phyloP scores from a whole-genome alignment of 2,113 vertebrate species.

The Ascaphus truei region DNA sequence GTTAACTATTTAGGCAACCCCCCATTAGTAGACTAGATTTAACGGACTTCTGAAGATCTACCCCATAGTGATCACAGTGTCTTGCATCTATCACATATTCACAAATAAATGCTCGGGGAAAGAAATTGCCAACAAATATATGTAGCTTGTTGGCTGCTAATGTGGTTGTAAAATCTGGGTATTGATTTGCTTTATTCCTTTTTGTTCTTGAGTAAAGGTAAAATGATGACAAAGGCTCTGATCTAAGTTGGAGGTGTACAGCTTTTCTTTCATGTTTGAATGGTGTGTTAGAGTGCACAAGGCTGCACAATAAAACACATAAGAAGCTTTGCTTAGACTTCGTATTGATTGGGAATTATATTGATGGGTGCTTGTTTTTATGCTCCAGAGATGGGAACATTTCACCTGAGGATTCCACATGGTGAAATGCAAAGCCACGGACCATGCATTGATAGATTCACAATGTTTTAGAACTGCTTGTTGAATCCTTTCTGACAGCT shows the following conservation, averaged over 20 bases:
- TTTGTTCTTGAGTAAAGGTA: background rate
- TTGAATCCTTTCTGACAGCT: slow-evolving; percentile 33
- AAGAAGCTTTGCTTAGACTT: slow-evolving; percentile 21
- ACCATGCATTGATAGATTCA: slow-evolving; percentile 28
- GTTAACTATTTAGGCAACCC: no score
- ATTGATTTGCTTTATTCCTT: background rate
- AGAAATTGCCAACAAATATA: no score
- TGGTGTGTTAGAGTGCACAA: background rate
- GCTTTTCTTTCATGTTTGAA: slow-evolving; percentile 13
- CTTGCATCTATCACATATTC: no score
- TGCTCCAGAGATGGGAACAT: slow-evolving; percentile 15
- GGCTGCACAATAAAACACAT: slow-evolving; percentile 28
- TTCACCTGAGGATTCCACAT: slow-evolving; percentile 8
- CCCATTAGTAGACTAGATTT: no score
- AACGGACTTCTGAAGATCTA: no score
- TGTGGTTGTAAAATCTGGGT: slow-evolving; percentile 11
- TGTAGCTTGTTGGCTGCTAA: background rate
- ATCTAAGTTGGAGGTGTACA: slow-evolving; percentile 3
- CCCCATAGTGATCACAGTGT: no score
- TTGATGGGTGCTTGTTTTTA: slow-evolving; percentile 30
- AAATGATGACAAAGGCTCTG: slow-evolving; percentile 18
- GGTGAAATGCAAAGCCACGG: slow-evolving; percentile 18
- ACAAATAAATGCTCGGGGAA: no score
- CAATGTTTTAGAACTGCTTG: slow-evolving; percentile 6
- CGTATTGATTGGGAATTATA: slow-evolving; percentile 36